A percentile compares a stretch with the other conserved stretches of the same genome.
These are phyloP conservation scores for Metacarcinus magister DNA, from an alignment of 2,888 invertebrate genomes.

Conservation along the genomic window DNA sequence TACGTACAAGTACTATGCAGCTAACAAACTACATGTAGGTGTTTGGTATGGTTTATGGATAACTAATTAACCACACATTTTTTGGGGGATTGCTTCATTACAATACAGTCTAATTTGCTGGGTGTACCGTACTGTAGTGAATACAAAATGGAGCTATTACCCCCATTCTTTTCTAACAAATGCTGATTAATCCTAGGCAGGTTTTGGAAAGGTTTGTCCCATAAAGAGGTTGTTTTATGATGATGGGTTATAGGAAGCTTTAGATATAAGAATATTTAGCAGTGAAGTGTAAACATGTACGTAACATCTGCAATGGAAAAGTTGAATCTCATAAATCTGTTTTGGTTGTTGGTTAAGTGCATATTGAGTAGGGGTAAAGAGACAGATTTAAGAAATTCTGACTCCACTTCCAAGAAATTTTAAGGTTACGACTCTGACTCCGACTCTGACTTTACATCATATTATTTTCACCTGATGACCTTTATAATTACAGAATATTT, in stretches of 20 bases:
- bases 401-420: too few species aligned
- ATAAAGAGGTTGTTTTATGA: not conserved
- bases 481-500: too few species aligned
- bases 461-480: too few species aligned
- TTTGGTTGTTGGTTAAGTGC: not conserved
- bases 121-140: not conserved
- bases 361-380: too few species aligned
- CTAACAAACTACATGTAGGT: slow-evolving; percentile 43
- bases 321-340: not conserved
- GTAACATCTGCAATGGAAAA: not conserved
- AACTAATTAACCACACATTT: not conserved
- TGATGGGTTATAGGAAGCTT: not conserved
- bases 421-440: too few species aligned
- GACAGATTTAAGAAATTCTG: too few species aligned
- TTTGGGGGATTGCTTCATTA: not conserved
- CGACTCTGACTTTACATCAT: too few species aligned
- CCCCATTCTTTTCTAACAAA: not conserved
- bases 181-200: not conserved
- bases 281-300: not conserved
- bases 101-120: not conserved
- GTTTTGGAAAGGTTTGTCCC: not conserved
- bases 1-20: slow-evolving; percentile 52
- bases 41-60: slow-evolving; percentile 33
- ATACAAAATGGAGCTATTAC: not conserved
- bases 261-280: not conserved